Conservation (phyloP, 2,888 invertebrate species). For the Drosophila tanythrix region DNA sequence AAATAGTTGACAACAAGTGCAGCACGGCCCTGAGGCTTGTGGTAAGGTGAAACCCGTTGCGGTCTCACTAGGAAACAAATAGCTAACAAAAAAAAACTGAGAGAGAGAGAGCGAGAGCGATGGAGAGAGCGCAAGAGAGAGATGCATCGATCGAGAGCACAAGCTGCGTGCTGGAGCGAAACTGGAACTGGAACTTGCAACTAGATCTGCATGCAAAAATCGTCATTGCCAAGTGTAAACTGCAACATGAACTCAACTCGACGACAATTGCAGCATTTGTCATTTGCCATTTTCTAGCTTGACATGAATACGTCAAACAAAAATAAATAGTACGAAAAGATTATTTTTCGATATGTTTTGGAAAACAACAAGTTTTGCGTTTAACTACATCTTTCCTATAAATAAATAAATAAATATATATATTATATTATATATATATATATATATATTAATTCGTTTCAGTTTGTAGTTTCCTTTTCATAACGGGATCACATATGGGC, state of each 20-base stretch:
- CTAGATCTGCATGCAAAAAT: constrained; percentile 42
- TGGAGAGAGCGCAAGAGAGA: background rate
- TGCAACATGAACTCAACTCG: constrained; percentile 12
- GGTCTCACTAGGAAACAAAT: constrained; percentile 31
- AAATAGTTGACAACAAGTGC: constrained; percentile 64
- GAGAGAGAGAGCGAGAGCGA: background rate
- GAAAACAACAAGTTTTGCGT: too few species aligned
- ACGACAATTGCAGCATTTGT: constrained; percentile 1
- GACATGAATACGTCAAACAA: background rate
- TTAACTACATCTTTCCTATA: too few species aligned
- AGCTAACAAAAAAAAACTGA: background rate
- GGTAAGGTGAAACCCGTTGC: constrained; percentile 57
- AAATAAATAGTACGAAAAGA: background rate
- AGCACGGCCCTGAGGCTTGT: constrained; percentile 61
- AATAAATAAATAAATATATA: background rate
- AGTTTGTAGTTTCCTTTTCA: background rate
- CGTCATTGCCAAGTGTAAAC: constrained; percentile 24
- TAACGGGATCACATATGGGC: too few species aligned
- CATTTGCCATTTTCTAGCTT: background rate
- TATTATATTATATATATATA: too few species aligned
- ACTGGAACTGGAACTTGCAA: constrained; percentile 42
- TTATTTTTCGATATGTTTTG: background rate
- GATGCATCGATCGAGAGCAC: constrained; percentile 7
- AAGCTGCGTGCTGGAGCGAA: constrained; percentile 24
- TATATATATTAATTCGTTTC: background rate